Percentiles rank a stretch among this genome's conserved stretches.
Evolutionary conservation across 2,113 vertebrate species (phyloP).

Genomic region (Dromaius novaehollandiae): DNA sequence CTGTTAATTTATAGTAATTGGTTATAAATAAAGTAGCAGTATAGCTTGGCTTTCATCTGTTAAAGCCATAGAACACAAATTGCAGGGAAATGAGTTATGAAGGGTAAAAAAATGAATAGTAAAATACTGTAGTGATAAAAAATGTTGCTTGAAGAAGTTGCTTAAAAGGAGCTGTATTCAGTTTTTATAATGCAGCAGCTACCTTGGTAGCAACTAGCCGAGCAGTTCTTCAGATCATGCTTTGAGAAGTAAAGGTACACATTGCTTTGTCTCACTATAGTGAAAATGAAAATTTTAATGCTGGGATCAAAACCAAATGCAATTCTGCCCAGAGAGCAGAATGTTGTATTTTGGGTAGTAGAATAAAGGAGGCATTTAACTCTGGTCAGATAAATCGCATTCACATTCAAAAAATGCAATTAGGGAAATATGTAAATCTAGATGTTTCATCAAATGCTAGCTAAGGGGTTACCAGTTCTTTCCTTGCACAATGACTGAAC

Average conservation of each 20-base stretch:
- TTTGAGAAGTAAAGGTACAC: slow-evolving; percentile 58
- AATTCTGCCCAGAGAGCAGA: slow-evolving; percentile 18
- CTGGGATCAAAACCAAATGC: slow-evolving; percentile 39
- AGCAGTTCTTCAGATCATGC: slow-evolving; percentile 39
- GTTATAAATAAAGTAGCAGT: slow-evolving; percentile 75
- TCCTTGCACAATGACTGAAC: slow-evolving; percentile 82
- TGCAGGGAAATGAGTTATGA: slow-evolving; percentile 40
- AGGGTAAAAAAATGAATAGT: slow-evolving; percentile 17
- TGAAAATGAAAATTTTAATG: slow-evolving; percentile 32
- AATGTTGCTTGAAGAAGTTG: slow-evolving; percentile 26
- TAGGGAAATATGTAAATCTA: slow-evolving; percentile 88
- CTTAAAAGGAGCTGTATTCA: slow-evolving; percentile 38
- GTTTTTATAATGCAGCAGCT: slow-evolving; percentile 57
- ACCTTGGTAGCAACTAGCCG: slow-evolving; percentile 34
- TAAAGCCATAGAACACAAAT: slow-evolving; percentile 39
- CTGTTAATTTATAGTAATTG: slow-evolving; percentile 85
- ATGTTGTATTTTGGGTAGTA: slow-evolving; percentile 66
- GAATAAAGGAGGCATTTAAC: slow-evolving; percentile 81
- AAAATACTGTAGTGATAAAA: slow-evolving; percentile 16
- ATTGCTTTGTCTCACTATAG: slow-evolving; percentile 8
- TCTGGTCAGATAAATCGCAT: slow-evolving; percentile 80
- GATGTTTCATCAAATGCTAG: slow-evolving; percentile 84
- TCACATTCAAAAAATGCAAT: slow-evolving; percentile 82
- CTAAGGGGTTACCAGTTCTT: slow-evolving; percentile 80
- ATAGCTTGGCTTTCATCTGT: slow-evolving; percentile 60